phyloP scores from a whole-genome alignment of 1,140 invertebrate genomes.

The Battus philenor region DNA sequence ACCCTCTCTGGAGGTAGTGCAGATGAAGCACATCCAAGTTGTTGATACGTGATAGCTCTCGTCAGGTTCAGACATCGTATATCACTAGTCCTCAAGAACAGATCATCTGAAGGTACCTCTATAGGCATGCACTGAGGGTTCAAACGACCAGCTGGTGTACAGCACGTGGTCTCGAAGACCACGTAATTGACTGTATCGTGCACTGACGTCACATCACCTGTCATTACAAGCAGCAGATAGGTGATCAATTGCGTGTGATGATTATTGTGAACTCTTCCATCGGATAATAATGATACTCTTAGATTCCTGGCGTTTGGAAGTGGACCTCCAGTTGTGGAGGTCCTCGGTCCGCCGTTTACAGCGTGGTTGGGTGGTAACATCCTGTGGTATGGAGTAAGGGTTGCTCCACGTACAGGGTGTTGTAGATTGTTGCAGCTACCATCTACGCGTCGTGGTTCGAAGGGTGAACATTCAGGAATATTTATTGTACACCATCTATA shows the following conservation, averaged over 20 bases:
- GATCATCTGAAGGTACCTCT: conserved; percentile 22
- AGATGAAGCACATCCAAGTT: conserved; percentile 21
- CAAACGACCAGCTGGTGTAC: conserved; percentile 5
- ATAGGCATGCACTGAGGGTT: conserved; percentile 23
- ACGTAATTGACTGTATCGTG: conserved; percentile 28
- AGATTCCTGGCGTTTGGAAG: background rate
- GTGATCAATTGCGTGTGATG: background rate
- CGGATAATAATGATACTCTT: background rate
- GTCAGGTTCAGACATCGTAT: conserved; percentile 33
- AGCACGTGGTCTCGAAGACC: conserved; percentile 20
- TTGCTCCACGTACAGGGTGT: conserved; percentile 25
- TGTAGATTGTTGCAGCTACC: conserved; percentile 29
- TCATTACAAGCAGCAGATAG: conserved; percentile 1
- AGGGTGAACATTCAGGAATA: conserved; percentile 22
- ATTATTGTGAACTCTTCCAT: conserved; percentile 11
- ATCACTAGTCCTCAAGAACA: conserved; percentile 22
- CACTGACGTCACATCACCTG: conserved; percentile 1
- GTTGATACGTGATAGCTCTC: conserved; percentile 27
- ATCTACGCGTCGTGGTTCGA: conserved; percentile 30
- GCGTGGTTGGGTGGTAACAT: conserved; percentile 3
- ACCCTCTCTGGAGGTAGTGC: conserved; percentile 26
- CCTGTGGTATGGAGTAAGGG: conserved; percentile 20
- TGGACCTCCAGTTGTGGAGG: background rate
- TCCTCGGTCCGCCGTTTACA: background rate
- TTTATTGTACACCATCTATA: conserved; percentile 23